Conservation (phyloP, 2,888 invertebrate genomes). For the Melinaea marsaeus region DNA sequence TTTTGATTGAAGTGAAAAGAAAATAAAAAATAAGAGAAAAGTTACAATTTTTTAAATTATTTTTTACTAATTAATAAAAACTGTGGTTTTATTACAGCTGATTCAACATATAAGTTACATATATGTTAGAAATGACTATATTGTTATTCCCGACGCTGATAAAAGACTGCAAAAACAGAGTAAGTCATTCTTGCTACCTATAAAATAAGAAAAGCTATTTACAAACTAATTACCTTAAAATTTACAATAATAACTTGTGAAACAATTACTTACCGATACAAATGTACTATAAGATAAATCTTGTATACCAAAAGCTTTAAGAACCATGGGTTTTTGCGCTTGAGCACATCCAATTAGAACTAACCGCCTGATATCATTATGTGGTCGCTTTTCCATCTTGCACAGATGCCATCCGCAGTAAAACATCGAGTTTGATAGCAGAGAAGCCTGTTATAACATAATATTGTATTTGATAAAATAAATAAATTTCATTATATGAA, state of each 20-base stretch:
- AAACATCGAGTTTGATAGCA: slow-evolving; percentile 60
- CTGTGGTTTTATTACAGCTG: too few relatives aligned
- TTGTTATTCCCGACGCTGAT: slow-evolving; percentile 47
- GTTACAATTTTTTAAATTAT: too few relatives aligned
- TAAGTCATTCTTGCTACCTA: slow-evolving; percentile 69
- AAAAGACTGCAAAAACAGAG: slow-evolving; percentile 69
- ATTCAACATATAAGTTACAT: too few relatives aligned
- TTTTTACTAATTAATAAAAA: too few relatives aligned
- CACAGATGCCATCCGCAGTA: slow-evolving; percentile 64
- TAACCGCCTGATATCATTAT: slow-evolving; percentile 50
- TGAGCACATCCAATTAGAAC: slow-evolving; percentile 66
- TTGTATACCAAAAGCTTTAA: slow-evolving; percentile 70
- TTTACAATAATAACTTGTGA: slow-evolving; percentile 12
- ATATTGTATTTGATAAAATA: neutral
- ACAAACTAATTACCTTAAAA: slow-evolving; percentile 15
- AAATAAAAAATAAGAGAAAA: too few relatives aligned
- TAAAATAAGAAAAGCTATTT: slow-evolving; percentile 32
- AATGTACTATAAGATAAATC: slow-evolving; percentile 67
- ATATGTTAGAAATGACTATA: too few relatives aligned
- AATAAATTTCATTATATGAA: too few relatives aligned
- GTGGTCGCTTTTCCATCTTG: slow-evolving; percentile 40
- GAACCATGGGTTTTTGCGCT: slow-evolving; percentile 64
- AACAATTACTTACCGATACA: slow-evolving; percentile 53
- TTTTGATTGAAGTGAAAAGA: too few relatives aligned
- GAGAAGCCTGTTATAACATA: slow-evolving; percentile 55